Evolutionary conservation across 2,888 invertebrate species (phyloP), one percentile per base, ranked within the genome.

Genomic region (Pollenia amentaria): DNA sequence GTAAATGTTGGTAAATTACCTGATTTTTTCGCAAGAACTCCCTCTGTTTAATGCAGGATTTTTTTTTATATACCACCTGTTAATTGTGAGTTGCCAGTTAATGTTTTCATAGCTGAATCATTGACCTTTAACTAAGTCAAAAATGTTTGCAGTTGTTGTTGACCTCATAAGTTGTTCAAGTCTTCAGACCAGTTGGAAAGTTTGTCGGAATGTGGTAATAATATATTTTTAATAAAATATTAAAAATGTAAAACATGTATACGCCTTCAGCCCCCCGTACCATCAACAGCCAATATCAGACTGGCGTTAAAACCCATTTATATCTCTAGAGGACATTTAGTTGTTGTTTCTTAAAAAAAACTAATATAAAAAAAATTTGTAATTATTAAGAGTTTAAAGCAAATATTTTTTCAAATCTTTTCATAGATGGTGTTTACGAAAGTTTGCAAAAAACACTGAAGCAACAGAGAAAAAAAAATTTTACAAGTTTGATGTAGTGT

Each of bases 371-470:
- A 55, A 12, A 40, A 38, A 16, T n/a, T 29, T 82, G 60, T 53
- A 78, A 65, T 72, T 9, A n/a, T 83, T 38, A 65, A 65, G 16
- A 57, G 55, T 11, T 57, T 46, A 67, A 46, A 16, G 42, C 60
- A 78, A 78, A 73, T 67, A 78, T 73, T 84, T 84, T 16, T 42
- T 29, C 42, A 84, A 84, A 67, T 84, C 77, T 78, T 78, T 72
- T 67, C 42, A 16, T 55, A 55, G 44, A 40, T 75, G n/a, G 1
- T 53, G 44, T 53, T 65, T 53, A 38, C 44, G 42, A 11, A 72
- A 53, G 12, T 64, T 14, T 48, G 21, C 7, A 46, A 75, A 40
- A 0, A 38, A 40, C 51, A 29, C 29, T 3, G n/a, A 48, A 38
- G 2, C 1, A n/a, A 18, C 0, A n/a, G 12, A 48, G 29, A 62